These are phyloP conservation scores for Leptopilina syphax DNA, from an alignment of 2,888 invertebrate species.

Conservation along the genomic window DNA sequence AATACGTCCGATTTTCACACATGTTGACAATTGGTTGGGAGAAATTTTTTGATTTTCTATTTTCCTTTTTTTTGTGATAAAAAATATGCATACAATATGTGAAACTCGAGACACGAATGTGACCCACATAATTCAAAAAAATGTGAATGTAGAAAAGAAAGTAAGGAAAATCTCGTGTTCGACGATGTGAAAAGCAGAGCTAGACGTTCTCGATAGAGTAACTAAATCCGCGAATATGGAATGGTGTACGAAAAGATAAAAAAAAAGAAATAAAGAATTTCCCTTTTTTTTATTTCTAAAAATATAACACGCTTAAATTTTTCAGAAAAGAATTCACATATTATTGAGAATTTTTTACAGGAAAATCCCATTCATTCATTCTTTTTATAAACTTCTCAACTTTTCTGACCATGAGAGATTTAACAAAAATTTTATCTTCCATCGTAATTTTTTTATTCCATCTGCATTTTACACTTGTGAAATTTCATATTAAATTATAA, in stretches of 20 bases:
- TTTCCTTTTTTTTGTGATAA: neutral
- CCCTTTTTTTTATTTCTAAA: neutral
- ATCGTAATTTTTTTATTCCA: conserved; percentile 48
- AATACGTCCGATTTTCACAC: neutral
- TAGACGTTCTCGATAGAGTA: conserved; percentile 48
- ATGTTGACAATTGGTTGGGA: neutral
- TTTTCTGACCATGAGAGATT: conserved; percentile 58
- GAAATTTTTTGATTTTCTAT: neutral
- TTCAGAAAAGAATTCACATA: conserved; percentile 53
- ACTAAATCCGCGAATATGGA: conserved; percentile 52
- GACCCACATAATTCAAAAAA: conserved; percentile 13
- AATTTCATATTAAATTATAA: neutral
- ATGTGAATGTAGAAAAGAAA: conserved; percentile 28
- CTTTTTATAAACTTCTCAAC: conserved; percentile 54
- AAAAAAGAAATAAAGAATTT: conserved; percentile 40
- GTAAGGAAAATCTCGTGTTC: conserved; percentile 18
- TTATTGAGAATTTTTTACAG: conserved; percentile 47
- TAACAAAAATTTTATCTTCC: conserved; percentile 54
- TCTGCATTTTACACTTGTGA: conserved; percentile 41
- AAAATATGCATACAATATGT: conserved; percentile 8
- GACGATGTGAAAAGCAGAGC: conserved; percentile 29
- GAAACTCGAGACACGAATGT: conserved; percentile 32
- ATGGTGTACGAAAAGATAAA: conserved; percentile 42
- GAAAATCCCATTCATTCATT: conserved; percentile 47
- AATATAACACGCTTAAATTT: conserved; percentile 59